A percentile compares a stretch with the other conserved stretches of the same genome.
These are phyloP conservation scores for Probosciger aterrimus DNA, from an alignment of 2,113 vertebrate genomes.

Conservation along the genomic window DNA sequence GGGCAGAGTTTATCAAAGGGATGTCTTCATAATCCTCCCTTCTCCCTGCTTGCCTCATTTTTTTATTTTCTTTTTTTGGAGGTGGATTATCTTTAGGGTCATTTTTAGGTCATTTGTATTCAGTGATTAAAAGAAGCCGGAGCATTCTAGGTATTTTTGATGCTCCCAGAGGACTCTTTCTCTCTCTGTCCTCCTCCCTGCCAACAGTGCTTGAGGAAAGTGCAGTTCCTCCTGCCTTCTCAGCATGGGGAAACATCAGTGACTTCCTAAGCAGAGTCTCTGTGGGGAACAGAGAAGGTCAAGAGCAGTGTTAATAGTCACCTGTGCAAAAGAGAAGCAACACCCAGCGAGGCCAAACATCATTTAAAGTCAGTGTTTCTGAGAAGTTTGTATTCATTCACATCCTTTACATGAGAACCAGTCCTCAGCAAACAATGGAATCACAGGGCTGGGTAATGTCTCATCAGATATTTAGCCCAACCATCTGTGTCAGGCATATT, in stretches of 20 bases:
- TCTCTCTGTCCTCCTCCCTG: not conserved
- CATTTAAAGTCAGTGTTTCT: not conserved
- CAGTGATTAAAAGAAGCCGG: not conserved
- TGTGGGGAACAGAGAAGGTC: slow-evolving; percentile 2
- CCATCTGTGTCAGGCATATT: not conserved
- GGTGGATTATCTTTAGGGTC: not conserved
- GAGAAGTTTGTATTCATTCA: not conserved
- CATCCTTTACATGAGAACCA: not conserved
- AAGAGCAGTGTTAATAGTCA: slow-evolving; percentile 46
- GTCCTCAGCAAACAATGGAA: not conserved
- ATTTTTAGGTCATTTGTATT: slow-evolving; percentile 3
- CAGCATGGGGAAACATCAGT: slow-evolving; percentile 45
- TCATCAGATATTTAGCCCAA: not conserved
- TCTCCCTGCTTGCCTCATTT: not conserved
- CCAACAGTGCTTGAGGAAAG: not conserved
- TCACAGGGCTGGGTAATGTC: not conserved
- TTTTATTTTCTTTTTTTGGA: not conserved
- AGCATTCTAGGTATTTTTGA: not conserved
- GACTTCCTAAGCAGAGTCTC: slow-evolving; percentile 3
- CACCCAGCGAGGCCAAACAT: not conserved
- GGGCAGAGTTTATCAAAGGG: not conserved
- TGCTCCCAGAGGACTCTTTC: not conserved
- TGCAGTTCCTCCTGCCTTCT: not conserved
- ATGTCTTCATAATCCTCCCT: not conserved
- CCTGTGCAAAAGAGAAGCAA: not conserved